Evolutionary conservation across 2,888 invertebrate genomes (phyloP).

Genomic region (Phortica okadai): DNA sequence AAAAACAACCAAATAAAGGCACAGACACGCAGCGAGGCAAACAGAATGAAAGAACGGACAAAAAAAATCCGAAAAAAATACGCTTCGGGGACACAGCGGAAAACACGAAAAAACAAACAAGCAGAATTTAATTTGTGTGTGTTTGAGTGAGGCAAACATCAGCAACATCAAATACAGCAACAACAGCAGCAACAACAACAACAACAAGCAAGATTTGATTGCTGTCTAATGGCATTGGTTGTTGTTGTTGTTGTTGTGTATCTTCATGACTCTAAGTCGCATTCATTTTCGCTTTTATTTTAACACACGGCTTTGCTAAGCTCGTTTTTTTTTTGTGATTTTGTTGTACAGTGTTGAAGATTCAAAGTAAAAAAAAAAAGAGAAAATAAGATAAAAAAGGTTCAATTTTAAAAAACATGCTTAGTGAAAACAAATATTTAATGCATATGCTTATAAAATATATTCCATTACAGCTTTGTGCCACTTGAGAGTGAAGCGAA

Average conservation of each 20-base stretch:
- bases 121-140: conserved; percentile 20
- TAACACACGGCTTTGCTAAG: too few relatives aligned
- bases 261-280: not conserved
- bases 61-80: conserved; percentile 6
- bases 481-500: conserved; percentile 5
- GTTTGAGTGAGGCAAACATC: conserved; percentile 15
- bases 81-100: not conserved
- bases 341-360: not conserved
- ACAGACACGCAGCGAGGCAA: not conserved
- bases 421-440: not conserved
- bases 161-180: conserved; percentile 1
- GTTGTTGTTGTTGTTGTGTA: too few relatives aligned
- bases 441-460: conserved; percentile 23
- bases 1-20: not conserved
- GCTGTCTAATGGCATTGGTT: conserved; percentile 9
- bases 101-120: conserved; percentile 22
- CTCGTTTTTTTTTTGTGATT: not conserved
- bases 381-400: too few relatives aligned
- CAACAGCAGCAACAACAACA: not conserved
- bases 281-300: not conserved
- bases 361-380: not conserved
- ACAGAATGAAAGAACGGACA: not conserved
- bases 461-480: conserved; percentile 11
- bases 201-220: conserved; percentile 20
- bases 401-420: too few relatives aligned